These are phyloP conservation scores for Pseudocheirus occidentalis DNA, from an alignment of 2,797 vertebrate species.

Conservation along the genomic window DNA sequence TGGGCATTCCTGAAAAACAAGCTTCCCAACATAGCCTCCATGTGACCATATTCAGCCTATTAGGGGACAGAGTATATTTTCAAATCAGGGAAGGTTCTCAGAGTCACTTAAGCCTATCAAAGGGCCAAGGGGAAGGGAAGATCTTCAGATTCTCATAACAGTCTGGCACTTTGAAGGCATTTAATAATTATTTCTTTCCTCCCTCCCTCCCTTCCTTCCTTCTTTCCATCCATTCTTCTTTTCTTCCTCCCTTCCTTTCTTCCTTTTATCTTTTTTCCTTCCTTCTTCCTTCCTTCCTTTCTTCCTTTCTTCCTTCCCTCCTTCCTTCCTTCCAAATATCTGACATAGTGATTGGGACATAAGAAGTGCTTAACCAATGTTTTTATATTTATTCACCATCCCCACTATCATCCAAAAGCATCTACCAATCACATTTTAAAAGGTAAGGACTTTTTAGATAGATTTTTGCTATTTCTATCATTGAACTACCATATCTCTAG, in stretches of 20 bases:
- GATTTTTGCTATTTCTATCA: conserved; percentile 45
- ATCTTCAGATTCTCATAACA: too few species aligned
- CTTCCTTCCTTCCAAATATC: neutral
- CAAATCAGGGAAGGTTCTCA: too few species aligned
- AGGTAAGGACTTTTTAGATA: conserved; percentile 28
- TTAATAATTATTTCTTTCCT: neutral
- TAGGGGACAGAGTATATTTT: too few species aligned
- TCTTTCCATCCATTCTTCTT: too few species aligned
- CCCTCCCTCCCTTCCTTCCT: too few species aligned
- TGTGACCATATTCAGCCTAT: too few species aligned
- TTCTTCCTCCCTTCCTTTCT: too few species aligned
- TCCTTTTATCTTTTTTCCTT: too few species aligned
- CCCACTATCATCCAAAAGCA: neutral
- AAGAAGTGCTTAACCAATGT: neutral
- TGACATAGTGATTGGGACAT: neutral
- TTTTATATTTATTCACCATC: neutral
- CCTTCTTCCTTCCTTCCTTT: neutral
- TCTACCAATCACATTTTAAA: neutral
- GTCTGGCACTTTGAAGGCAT: neutral
- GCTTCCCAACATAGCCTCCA: too few species aligned
- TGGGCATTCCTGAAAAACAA: too few species aligned
- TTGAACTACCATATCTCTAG: conserved; percentile 39
- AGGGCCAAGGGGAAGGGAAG: too few species aligned
- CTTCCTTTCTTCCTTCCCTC: neutral
- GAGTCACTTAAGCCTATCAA: too few species aligned